Evolutionary conservation across 2,888 invertebrate genomes (phyloP), one percentile per base, ranked within the genome.

Genomic region (Mesorhabditis belari): DNA sequence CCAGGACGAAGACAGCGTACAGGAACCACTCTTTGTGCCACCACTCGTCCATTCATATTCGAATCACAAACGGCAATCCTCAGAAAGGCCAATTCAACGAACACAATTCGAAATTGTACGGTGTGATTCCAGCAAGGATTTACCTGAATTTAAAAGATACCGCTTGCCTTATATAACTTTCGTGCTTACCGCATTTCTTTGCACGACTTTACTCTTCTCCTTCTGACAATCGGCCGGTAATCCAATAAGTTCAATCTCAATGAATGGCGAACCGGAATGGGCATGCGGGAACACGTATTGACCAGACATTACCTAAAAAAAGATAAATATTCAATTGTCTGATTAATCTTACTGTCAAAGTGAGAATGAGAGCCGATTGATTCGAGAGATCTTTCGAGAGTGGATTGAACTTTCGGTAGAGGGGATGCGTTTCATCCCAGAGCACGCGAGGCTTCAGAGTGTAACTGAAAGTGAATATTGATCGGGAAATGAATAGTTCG

Each of bases 81-180:
- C 3, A 94, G 83, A 79, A 94, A 92, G 2, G 91, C 91, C 63
- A 94, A 84, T 77, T 94, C 92, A 28, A 89, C 88, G 81, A 92
- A 93, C 84, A 71, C 69, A 2, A 80, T 74, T 35, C 77, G 57
- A 24, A 70, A 55, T 24, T 61, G 63, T 4, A 66, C 58, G 0
- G 81, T 81, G 71, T 85, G 92, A 79, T 91, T 91, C 92, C 92
- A 94, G 50, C 91, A 90, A 0, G 94, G 93, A 81, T 94, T 94
- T 49, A 93, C 83, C 0, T 35, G n/a, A 35, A 35, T 17, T 17
- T n/a, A 51, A 9, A 23, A 51, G 52, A 51, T 35, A 35, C n/a
- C n/a, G 44, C n/a, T n/a, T n/a, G 44, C n/a, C 12, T 35, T 35
- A 12, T 35, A 17, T 35, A 35, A 35, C 12, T 35, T n/a, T n/a